Evolutionary conservation across 1,140 invertebrate species (phyloP).

Genomic region (Drosophila nikananu): DNA sequence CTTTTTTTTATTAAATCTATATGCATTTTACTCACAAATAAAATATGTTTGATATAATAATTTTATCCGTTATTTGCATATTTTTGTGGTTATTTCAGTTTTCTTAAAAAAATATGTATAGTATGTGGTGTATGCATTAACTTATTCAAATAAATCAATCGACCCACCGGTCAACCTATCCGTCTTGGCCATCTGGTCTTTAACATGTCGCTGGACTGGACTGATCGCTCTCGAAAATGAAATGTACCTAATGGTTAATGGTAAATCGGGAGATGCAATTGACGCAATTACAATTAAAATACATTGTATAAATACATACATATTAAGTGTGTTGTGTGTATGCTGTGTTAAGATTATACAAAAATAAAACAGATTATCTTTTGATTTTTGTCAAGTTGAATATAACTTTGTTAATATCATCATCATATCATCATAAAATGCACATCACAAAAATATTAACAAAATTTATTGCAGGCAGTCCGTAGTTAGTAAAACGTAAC

Average conservation of each 20-base stretch:
- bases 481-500: constrained; percentile 80
- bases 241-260: constrained; percentile 46
- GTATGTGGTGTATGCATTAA: constrained; percentile 52
- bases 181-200: constrained; percentile 4
- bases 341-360: constrained; percentile 71
- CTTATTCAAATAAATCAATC: constrained; percentile 59
- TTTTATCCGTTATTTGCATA: constrained; percentile 73
- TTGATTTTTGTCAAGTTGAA: constrained; percentile 83
- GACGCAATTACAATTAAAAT: constrained; percentile 63
- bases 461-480: constrained; percentile 84
- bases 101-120: constrained; percentile 75
- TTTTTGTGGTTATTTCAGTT: constrained; percentile 71
- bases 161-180: constrained; percentile 9
- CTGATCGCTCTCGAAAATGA: constrained; percentile 35
- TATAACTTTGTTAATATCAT: constrained; percentile 84
- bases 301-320: constrained; percentile 71
- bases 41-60: constrained; percentile 81
- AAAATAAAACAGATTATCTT: constrained; percentile 84
- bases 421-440: constrained; percentile 77
- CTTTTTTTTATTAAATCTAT: constrained; percentile 79
- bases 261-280: constrained; percentile 47
- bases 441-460: constrained; percentile 82
- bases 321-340: constrained; percentile 43
- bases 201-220: constrained; percentile 16
- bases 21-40: constrained; percentile 83